Percentiles rank a stretch among this genome's conserved stretches.
These are phyloP conservation scores for Belonocnema kinseyi DNA, from an alignment of 1,140 invertebrate genomes.

Conservation along the genomic window DNA sequence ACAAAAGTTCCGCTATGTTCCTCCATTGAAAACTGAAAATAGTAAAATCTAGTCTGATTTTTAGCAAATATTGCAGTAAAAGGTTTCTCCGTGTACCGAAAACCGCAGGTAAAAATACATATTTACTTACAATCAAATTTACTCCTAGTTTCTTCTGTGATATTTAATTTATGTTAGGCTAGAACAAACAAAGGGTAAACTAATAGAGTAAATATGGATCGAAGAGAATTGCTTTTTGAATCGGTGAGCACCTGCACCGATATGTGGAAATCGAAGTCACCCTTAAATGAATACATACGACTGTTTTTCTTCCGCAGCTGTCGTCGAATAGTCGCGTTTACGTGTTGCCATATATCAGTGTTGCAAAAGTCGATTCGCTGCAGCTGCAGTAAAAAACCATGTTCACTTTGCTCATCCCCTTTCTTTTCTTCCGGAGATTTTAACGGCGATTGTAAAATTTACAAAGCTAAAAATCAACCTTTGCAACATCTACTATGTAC, in stretches of 20 bases:
- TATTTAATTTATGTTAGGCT: background rate
- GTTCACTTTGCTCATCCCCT: background rate
- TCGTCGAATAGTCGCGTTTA: conserved; percentile 16
- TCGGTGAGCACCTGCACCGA: conserved; percentile 14
- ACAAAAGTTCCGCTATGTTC: too few species aligned
- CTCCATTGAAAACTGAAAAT: too few species aligned
- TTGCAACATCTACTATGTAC: background rate
- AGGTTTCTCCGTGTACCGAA: too few species aligned
- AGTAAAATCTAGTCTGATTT: too few species aligned
- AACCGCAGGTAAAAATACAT: too few species aligned
- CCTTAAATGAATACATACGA: conserved; percentile 28
- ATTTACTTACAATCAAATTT: too few species aligned
- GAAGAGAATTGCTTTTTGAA: conserved; percentile 31
- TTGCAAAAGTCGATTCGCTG: conserved; percentile 15
- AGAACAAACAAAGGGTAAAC: background rate
- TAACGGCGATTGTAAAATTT: background rate
- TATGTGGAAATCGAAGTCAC: conserved; percentile 11
- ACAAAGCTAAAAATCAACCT: conserved; percentile 18
- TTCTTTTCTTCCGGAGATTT: background rate
- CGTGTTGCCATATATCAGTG: conserved; percentile 17
- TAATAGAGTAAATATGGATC: conserved; percentile 18
- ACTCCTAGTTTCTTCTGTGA: too few species aligned
- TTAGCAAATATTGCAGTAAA: too few species aligned
- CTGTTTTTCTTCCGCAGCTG: conserved; percentile 24
- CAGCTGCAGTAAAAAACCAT: conserved; percentile 19